Evolutionary conservation across 2,888 invertebrate species (phyloP), one percentile per base, ranked within the genome.

Genomic region (Agonum fuliginosum): DNA sequence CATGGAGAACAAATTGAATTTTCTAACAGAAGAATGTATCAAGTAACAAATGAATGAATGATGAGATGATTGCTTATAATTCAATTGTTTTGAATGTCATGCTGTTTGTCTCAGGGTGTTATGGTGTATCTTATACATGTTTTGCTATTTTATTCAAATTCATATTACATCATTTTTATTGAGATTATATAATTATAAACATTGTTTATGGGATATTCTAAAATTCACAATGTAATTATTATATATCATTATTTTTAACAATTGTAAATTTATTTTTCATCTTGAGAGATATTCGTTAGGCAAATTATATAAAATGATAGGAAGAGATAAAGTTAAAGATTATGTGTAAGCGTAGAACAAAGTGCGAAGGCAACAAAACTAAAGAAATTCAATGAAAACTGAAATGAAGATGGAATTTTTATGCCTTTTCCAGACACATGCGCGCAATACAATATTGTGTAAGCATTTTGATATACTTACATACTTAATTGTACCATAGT

Each of bases 401-500:
- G 34, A 62, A 34, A 34, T 34, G 14, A 37, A 37, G 19, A 65
- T 65, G 65, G 34, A 65, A 58, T 58, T 37, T 58, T n/a, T 27
- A 58, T 62, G 17, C 27, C 24, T 54, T 5, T 19, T 22, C n/a
- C 17, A 30, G 69, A 46, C 46, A 70, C 70, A 73, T 41, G 34
- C 54, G 30, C 73, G 73, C 73, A 34, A 73, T 48, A 30, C 58
- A 30, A 62, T 62, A 51, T 73, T 65, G 62, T 74, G 65, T 34
- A 74, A 74, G 65, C 62, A 67, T 75, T 75, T 75, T 75, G 58
- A 67, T 75, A 75, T 62, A 74, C 65, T 41, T 48, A 75, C 51
- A 62, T 74, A 73, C 71, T 73, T 73, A 73, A 74, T 75, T 75
- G 67, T 75, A 75, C 75, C 65, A 67, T 75, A 75, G 48, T 67